A percentile compares a stretch with the other conserved stretches of the same genome.
These are phyloP conservation scores for Tolypeutes matacus DNA, from an alignment of 2,797 vertebrate genomes.

Conservation along the genomic window DNA sequence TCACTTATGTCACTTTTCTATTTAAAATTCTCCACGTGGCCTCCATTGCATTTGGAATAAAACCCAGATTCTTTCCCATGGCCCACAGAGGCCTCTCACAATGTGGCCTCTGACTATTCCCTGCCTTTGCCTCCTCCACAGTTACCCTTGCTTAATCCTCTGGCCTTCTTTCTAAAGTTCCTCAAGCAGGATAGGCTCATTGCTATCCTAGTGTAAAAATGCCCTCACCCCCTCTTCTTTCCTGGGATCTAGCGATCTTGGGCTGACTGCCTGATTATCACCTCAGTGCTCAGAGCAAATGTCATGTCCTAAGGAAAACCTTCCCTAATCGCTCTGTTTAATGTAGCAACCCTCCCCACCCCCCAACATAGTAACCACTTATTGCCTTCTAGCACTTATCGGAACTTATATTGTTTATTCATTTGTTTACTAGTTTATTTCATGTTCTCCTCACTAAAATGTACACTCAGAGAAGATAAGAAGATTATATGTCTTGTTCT, in stretches of 20 bases:
- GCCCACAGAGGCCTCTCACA: background rate
- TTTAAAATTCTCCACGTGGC: background rate
- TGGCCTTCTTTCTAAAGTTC: too few relatives aligned
- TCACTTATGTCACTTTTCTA: background rate
- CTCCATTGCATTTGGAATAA: background rate
- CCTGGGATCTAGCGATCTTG: background rate
- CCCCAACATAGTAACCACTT: background rate
- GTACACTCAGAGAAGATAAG: too few relatives aligned
- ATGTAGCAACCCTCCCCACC: background rate
- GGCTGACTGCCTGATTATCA: background rate
- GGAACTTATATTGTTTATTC: background rate
- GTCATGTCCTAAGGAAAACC: conserved; percentile 33
- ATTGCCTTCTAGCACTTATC: background rate
- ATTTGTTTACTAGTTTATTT: conserved; percentile 2
- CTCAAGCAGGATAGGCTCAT: background rate
- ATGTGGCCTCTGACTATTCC: background rate
- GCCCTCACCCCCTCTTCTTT: conserved; percentile 17
- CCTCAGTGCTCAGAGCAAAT: conserved; percentile 28
- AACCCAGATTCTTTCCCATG: background rate
- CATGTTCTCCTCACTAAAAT: too few relatives aligned
- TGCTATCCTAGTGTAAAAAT: background rate
- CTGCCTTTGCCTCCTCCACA: background rate
- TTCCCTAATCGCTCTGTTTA: conserved; percentile 5
- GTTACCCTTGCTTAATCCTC: background rate
- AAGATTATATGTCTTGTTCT: background rate